These are phyloP conservation scores for Druceiella hillmani DNA, from an alignment of 2,888 invertebrate genomes.

Conservation along the genomic window DNA sequence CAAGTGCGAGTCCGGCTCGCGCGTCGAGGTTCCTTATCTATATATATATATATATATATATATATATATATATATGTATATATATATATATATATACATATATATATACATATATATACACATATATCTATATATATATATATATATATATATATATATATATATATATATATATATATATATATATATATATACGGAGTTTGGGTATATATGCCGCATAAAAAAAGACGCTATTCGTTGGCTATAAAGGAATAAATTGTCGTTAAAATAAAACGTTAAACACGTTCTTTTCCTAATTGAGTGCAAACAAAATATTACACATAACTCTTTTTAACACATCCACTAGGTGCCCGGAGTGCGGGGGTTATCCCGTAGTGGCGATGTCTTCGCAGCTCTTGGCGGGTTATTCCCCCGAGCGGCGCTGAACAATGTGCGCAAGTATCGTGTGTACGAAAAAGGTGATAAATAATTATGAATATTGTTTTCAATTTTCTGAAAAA, in stretches of 20 bases:
- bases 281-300: neutral
- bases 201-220: neutral
- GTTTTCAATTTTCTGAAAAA: too few relatives aligned
- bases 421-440: too few relatives aligned
- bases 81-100: slow-evolving; percentile 1
- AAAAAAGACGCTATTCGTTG: neutral
- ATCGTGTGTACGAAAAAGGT: too few relatives aligned
- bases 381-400: too few relatives aligned
- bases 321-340: too few relatives aligned
- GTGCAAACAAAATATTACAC: too few relatives aligned
- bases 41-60: slow-evolving; percentile 1
- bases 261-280: neutral
- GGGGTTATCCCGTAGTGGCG: too few relatives aligned
- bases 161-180: slow-evolving; percentile 1
- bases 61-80: slow-evolving; percentile 1
- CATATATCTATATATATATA: neutral
- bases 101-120: slow-evolving; percentile 1
- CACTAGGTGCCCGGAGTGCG: too few relatives aligned
- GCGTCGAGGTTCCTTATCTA: neutral
- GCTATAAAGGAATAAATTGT: neutral
- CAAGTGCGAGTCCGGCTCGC: too few relatives aligned
- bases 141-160: slow-evolving; percentile 1
- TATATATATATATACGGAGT: neutral
- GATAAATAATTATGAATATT: too few relatives aligned
- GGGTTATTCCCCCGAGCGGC: too few relatives aligned